Evolutionary conservation across 2,113 vertebrate species (phyloP), one percentile per base, ranked within the genome.

Genomic region (Melospiza georgiana): DNA sequence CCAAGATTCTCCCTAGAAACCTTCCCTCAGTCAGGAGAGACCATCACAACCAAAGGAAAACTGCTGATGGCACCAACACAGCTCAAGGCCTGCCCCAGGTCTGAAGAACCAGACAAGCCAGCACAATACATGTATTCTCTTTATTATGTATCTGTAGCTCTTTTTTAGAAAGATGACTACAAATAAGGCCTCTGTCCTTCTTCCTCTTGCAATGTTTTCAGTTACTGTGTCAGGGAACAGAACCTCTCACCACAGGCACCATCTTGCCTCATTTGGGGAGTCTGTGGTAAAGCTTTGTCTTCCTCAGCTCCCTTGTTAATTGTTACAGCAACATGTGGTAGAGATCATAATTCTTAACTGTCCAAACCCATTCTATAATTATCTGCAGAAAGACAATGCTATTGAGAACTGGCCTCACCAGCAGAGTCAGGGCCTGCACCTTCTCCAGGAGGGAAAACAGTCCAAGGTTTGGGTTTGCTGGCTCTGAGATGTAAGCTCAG

Each of bases 271-370:
- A 67, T 30, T 27, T 84, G 59, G 21, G 41, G 37, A 62, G 25
- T 73, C 77, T 94, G 90, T 89, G 81, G 87, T 91, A 66, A 93
- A 85, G 66, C 54, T 87, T 93, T 87, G 73, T 89, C 55, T 89
- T 92, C 86, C 46, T 79, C 19, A 5, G 12, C 67, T 95, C 46
- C 58, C 59, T 94, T 69, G 51, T 91, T 46, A 91, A 94, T 93
- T 57, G 63, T 69, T 79, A 51, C 58, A 76, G 67, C 23, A 16
- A 48, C 71, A 88, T 80, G 75, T 93, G 82, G 84, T 30, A 85
- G 21, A 85, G 43, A 82, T 85, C 68, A 86, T 76, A 1, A 11
- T 55, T 77, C 84, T 71, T 28, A 73, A 41, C 52, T 63, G 18
- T 39, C 51, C 82, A 90, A 85, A 63, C 39, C 43, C 48, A 31